Evolutionary conservation across 2,888 invertebrate genomes (phyloP), one percentile per base, ranked within the genome.

Genomic region (Dione vanillae): DNA sequence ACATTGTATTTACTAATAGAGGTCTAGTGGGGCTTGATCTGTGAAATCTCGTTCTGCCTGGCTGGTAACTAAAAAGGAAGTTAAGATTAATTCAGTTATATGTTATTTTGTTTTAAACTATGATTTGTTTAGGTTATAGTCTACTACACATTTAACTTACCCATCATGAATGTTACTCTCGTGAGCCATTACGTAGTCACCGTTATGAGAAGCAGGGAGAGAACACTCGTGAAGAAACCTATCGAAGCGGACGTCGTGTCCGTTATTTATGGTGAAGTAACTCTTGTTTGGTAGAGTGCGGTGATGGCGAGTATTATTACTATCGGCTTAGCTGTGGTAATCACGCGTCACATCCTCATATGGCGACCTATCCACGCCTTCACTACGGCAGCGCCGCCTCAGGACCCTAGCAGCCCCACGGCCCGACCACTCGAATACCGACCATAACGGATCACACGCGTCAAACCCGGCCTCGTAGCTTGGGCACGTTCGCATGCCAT

Each of bases 361-460:
- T 62, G 93, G 92, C 76, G 93, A 92, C 65, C 92, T 87, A 76
- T 94, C 93, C 56, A 93, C 83, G 64, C 93, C 92, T 79, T 94
- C 93, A 79, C 93, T 94, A 78, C 92, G 92, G 80, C 93, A 94
- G 77, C 93, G 90, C 67, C 93, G 90, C 76, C 93, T 89, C 78
- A 91, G 78, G 74, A 92, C 89, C 54, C 90, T 88, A 71, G 91
- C 92, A 77, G 91, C 87, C 74, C 85, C 86, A 67, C 88, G 83
- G 72, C 85, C 85, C 69, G 89, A 83, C 85, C 89, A 89, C 86
- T 90, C 88, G 78, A 91, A 83, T 75, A 90, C 90, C 61, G 89
- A 87, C 71, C 85, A 89, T 73, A 93, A 78, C 35, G 90, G 90
- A 85, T 92, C 91, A 77, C 91, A 91, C 82, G 85, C 90, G 84